Evolutionary conservation across 2,797 vertebrate species (phyloP), one percentile per base, ranked within the genome.

Genomic region (Dendrocincla tyrannina): DNA sequence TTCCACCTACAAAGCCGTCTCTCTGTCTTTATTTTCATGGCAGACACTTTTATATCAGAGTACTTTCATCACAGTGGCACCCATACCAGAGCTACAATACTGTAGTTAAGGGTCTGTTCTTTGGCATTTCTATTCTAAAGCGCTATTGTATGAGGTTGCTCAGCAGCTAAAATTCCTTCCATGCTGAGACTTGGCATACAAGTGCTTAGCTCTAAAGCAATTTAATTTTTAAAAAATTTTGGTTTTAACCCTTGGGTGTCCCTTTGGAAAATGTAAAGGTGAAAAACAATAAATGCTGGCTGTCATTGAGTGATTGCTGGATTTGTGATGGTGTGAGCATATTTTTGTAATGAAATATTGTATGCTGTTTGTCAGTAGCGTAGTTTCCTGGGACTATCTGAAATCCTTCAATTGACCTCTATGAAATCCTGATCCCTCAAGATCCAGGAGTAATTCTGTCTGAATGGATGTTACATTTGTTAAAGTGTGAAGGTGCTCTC

Each of bases 41-140:
- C 96, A 97, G 96, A 96, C 96, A 97, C 95, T 97, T 97, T 97
- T 97, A 97, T 97, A 97, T 96, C 96, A 93, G 95, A 97, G 95
- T 93, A 97, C 96, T 97, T 97, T 97, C 96, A 97, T 97, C 96
- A 96, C 96, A 97, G 96, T 96, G 96, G 96, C 96, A 97, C 96
- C 95, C 96, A 96, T 97, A 97, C 96, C 95, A 97, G 89, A 97
- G 92, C 92, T 89, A 96, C 95, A 96, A 97, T 97, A 96, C 95
- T 96, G 96, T 97, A 97, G 96, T 97, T 97, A 97, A 96, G 96
- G 92, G 95, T 95, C 96, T 96, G 96, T 97, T 96, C 95, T 97
- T 95, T 94, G 95, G 95, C 95, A 96, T 97, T 96, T 96, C 95
- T 95, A 52, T 94, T 97, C 95, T 96, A 97, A 97, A 97, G 96